phyloP scores from a whole-genome alignment of 2,888 invertebrate genomes.

The Steromphala cineraria region DNA sequence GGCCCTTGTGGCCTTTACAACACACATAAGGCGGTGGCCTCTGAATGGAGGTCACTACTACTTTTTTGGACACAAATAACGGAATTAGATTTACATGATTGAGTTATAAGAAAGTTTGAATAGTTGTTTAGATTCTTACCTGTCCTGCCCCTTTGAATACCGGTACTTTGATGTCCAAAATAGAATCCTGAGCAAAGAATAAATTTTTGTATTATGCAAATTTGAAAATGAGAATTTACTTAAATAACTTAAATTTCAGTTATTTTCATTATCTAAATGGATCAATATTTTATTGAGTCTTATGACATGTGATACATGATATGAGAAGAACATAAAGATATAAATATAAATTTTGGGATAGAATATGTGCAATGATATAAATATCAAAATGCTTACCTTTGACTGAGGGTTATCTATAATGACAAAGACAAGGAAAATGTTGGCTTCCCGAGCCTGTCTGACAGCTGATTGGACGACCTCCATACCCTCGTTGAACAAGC shows the following conservation, averaged over 20 bases:
- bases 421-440: slow-evolving; percentile 95
- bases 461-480: slow-evolving; percentile 86
- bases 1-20: slow-evolving; percentile 68
- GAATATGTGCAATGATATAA: no score
- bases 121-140: slow-evolving; percentile 52
- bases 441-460: slow-evolving; percentile 85
- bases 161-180: slow-evolving; percentile 90
- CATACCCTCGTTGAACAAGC: slow-evolving; percentile 90
- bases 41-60: slow-evolving; percentile 65
- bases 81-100: no score
- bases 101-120: no score
- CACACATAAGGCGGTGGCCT: slow-evolving; percentile 64
- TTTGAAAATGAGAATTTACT: no score
- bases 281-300: no score
- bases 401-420: slow-evolving; percentile 95
- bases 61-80: slow-evolving; percentile 44
- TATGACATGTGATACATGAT: no score
- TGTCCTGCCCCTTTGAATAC: slow-evolving; percentile 81
- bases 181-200: slow-evolving; percentile 85
- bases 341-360: no score
- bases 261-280: no score
- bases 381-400: slow-evolving; percentile 80
- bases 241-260: no score
- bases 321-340: no score
- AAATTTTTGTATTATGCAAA: background rate